Conservation (phyloP, 2,888 invertebrate species). For the Chymomyza fuscimana region DNA sequence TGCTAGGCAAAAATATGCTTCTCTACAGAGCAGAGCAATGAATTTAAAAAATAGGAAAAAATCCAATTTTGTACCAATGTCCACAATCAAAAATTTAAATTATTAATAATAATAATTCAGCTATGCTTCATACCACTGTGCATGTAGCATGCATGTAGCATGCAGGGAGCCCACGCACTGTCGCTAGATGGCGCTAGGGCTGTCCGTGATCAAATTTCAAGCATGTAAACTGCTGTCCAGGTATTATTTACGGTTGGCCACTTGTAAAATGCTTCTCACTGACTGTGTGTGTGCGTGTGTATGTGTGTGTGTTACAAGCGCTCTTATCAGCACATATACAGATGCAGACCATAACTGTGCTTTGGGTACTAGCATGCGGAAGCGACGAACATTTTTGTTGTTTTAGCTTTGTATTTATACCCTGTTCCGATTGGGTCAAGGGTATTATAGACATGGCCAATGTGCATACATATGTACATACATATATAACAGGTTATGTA, state of each 20-base stretch:
- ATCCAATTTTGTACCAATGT: too few relatives aligned
- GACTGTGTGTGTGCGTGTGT: neutral
- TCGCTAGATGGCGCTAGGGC: neutral
- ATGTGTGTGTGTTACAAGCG: conserved; percentile 34
- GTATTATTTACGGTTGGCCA: neutral
- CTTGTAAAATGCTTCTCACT: neutral
- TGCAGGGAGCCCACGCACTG: conserved; percentile 1
- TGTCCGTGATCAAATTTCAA: neutral
- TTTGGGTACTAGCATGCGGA: conserved; percentile 59
- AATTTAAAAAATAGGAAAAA: too few relatives aligned
- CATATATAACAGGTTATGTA: too few relatives aligned
- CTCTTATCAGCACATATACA: conserved; percentile 17
- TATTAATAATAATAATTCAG: too few relatives aligned
- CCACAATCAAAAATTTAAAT: too few relatives aligned
- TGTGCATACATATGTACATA: too few relatives aligned
- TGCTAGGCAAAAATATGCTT: too few relatives aligned
- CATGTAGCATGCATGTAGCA: neutral
- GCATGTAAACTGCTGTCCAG: neutral
- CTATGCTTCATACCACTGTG: neutral
- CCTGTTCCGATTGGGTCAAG: neutral
- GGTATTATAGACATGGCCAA: too few relatives aligned
- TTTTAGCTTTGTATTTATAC: neutral
- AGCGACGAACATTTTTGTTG: conserved; percentile 25
- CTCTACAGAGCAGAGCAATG: too few relatives aligned
- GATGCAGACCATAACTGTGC: conserved; percentile 38